Evolutionary conservation across 2,113 vertebrate species (phyloP).

Genomic region (Chaetodon trifascialis): DNA sequence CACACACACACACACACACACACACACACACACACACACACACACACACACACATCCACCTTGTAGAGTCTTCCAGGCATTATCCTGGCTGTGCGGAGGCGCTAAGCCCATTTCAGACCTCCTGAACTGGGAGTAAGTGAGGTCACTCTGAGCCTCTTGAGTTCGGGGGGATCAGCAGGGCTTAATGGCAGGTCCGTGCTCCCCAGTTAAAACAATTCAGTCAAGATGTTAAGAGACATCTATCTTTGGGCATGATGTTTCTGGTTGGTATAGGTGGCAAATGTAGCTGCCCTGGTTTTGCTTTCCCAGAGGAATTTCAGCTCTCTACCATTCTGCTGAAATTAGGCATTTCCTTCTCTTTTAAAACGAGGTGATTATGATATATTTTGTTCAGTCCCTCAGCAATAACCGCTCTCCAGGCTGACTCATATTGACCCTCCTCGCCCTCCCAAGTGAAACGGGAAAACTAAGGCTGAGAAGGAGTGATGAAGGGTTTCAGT

Average conservation of each 20-base stretch:
- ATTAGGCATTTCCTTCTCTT: not conserved
- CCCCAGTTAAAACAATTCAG: constrained; percentile 16
- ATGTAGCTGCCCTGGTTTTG: not conserved
- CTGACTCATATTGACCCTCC: not conserved
- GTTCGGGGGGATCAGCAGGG: not conserved
- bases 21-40: constrained; percentile 24
- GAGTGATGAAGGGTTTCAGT: not conserved
- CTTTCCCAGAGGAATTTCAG: not conserved
- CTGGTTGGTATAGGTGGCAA: not conserved
- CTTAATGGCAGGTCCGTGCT: constrained; percentile 5
- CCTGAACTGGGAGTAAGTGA: constrained; percentile 16
- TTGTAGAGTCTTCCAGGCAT: not conserved
- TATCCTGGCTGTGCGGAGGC: constrained; percentile 4
- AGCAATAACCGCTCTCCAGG: not conserved
- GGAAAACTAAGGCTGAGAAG: not conserved
- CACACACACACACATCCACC: constrained; percentile 15
- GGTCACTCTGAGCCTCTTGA: constrained; percentile 2
- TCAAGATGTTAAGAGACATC: not conserved
- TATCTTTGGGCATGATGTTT: not conserved
- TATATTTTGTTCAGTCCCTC: not conserved
- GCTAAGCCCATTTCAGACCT: constrained; percentile 17
- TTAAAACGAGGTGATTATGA: not conserved
- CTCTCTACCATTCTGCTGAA: not conserved
- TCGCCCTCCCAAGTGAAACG: not conserved
- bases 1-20: constrained; percentile 27